Conservation (phyloP, 2,113 vertebrate genomes). For the Oncorhynchus gorbuscha region DNA sequence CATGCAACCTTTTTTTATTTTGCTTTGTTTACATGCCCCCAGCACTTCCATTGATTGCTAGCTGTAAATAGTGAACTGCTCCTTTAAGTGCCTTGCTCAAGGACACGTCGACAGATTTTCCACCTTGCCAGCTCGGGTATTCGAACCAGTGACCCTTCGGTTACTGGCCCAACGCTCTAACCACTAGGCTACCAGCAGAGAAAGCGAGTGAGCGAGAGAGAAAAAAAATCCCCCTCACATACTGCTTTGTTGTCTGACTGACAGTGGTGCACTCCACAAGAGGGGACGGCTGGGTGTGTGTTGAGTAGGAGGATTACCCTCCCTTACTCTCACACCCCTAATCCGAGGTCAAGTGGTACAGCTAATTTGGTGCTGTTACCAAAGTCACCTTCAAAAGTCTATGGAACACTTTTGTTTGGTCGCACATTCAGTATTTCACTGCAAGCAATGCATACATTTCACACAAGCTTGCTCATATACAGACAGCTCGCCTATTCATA, state of each 20-base stretch:
- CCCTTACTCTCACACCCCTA: constrained; percentile 31
- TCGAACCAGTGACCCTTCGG: too few relatives aligned
- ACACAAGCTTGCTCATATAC: background rate
- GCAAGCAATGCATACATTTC: background rate
- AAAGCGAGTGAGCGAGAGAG: constrained; percentile 1
- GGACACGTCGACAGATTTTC: too few relatives aligned
- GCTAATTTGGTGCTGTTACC: constrained; percentile 35
- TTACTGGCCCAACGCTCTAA: too few relatives aligned
- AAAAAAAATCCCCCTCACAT: constrained; percentile 31
- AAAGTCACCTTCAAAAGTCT: constrained; percentile 27
- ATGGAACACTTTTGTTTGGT: background rate
- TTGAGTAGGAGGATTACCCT: constrained; percentile 34
- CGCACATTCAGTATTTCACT: background rate
- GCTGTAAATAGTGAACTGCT: too few relatives aligned
- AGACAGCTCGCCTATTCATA: background rate
- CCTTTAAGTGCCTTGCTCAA: too few relatives aligned
- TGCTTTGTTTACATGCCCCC: too few relatives aligned
- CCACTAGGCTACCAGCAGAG: background rate
- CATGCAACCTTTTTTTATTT: too few relatives aligned
- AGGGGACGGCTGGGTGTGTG: constrained; percentile 40
- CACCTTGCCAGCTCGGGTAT: too few relatives aligned
- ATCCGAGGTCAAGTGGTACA: constrained; percentile 50
- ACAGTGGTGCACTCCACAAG: constrained; percentile 40
- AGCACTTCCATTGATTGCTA: too few relatives aligned
- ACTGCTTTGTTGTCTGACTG: constrained; percentile 43